These are phyloP conservation scores for Eupithecia exiguata DNA, from an alignment of 2,888 invertebrate species.

Conservation along the genomic window DNA sequence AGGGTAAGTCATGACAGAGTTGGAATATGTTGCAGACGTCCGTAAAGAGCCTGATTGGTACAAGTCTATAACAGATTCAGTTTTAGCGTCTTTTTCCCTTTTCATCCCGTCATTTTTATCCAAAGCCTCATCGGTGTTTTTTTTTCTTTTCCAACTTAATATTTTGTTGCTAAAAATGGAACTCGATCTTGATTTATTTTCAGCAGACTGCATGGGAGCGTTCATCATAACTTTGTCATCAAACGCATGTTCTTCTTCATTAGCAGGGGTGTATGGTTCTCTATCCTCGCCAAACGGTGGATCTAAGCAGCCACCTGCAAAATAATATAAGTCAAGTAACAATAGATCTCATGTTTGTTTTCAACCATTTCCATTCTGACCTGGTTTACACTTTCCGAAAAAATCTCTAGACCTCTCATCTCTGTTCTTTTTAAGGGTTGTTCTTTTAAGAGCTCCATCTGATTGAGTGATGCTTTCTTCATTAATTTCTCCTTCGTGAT, in stretches of 20 bases:
- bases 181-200: constrained; percentile 31
- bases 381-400: constrained; percentile 75
- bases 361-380: constrained; percentile 42
- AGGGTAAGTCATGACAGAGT: constrained; percentile 67
- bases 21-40: constrained; percentile 50
- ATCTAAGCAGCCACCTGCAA: constrained; percentile 74
- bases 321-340: constrained; percentile 3
- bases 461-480: constrained; percentile 38
- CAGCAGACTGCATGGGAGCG: constrained; percentile 7
- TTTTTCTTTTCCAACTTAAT: constrained; percentile 44
- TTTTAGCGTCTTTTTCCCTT: constrained; percentile 35
- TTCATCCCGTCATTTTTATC: constrained; percentile 21
- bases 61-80: constrained; percentile 47
- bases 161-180: constrained; percentile 44
- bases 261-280: constrained; percentile 59
- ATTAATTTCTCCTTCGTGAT: constrained; percentile 36
- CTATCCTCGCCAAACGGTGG: constrained; percentile 73
- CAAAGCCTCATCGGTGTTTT: constrained; percentile 22
- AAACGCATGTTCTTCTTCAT: constrained; percentile 19
- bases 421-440: constrained; percentile 51
- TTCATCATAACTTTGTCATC: constrained; percentile 10
- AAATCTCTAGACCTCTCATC: constrained; percentile 49
- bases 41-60: constrained; percentile 42
- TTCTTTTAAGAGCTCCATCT: constrained; percentile 47
- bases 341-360: not conserved